Conservation (phyloP, 2,888 invertebrate species). For the Laspeyria flexula region DNA sequence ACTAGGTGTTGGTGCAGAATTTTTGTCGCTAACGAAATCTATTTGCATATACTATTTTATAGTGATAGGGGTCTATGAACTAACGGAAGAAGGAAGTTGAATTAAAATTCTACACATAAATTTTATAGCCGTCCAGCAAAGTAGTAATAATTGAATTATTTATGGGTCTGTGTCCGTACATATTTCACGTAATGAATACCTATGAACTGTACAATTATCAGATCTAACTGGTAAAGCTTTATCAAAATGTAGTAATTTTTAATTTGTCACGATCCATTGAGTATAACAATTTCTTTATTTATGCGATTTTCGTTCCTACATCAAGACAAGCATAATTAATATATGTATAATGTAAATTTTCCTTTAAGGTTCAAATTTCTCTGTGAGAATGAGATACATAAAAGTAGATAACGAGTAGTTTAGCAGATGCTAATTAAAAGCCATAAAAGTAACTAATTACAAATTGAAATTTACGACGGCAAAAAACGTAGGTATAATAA, state of each 20-base stretch:
- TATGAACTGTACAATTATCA: constrained; percentile 27
- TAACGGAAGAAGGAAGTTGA: constrained; percentile 47
- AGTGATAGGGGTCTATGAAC: constrained; percentile 43
- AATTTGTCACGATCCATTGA: too few relatives aligned
- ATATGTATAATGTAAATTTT: too few relatives aligned
- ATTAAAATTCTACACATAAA: constrained; percentile 41
- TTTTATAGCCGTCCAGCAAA: constrained; percentile 21
- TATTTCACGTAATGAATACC: constrained; percentile 40
- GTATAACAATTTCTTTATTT: too few relatives aligned
- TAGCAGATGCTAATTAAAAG: constrained; percentile 16
- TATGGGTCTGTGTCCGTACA: constrained; percentile 36
- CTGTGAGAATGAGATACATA: not conserved
- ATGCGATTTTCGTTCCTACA: too few relatives aligned
- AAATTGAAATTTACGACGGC: constrained; percentile 29
- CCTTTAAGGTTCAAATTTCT: not conserved
- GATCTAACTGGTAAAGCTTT: not conserved
- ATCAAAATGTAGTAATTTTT: not conserved
- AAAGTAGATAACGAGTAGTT: not conserved
- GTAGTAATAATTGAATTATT: constrained; percentile 43
- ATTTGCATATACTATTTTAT: constrained; percentile 35
- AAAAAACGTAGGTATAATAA: constrained; percentile 8
- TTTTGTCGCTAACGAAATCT: not conserved
- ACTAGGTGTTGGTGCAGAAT: too few relatives aligned
- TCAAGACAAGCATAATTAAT: too few relatives aligned
- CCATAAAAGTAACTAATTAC: constrained; percentile 28